Evolutionary conservation across 2,888 invertebrate genomes (phyloP).

Genomic region (Cryptops parisi): DNA sequence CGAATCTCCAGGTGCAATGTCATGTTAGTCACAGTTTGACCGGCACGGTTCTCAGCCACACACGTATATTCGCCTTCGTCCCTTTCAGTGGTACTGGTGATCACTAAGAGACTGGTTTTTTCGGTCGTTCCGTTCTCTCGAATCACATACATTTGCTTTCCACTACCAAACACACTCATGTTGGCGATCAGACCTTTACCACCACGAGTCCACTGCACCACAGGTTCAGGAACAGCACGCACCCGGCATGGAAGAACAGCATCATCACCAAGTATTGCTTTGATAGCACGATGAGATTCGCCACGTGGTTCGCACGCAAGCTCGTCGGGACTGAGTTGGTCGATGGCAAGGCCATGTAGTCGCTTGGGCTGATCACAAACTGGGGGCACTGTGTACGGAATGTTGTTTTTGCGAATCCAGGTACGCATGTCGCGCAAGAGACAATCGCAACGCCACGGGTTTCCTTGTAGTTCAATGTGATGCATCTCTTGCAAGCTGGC

Average conservation of each 20-base stretch:
- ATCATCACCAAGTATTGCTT: slow-evolving; percentile 6
- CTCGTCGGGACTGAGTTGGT: slow-evolving; percentile 9
- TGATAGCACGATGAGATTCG: neutral
- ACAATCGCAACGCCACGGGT: slow-evolving; percentile 18
- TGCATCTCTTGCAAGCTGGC: slow-evolving; percentile 37
- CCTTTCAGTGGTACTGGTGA: slow-evolving; percentile 70
- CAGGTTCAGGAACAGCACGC: slow-evolving; percentile 20
- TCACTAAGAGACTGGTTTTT: slow-evolving; percentile 46
- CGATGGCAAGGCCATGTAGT: slow-evolving; percentile 7
- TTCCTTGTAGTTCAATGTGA: slow-evolving; percentile 14
- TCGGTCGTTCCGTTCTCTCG: slow-evolving; percentile 10
- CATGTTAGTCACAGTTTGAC: slow-evolving; percentile 74
- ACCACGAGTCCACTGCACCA: slow-evolving; percentile 18
- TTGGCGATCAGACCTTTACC: slow-evolving; percentile 1
- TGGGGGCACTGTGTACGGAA: slow-evolving; percentile 15
- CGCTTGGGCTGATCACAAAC: slow-evolving; percentile 13
- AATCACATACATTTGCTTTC: neutral
- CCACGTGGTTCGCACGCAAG: slow-evolving; percentile 14
- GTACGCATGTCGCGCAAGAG: slow-evolving; percentile 13
- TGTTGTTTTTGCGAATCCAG: slow-evolving; percentile 14
- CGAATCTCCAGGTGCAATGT: slow-evolving; percentile 51
- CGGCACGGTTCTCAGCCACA: slow-evolving; percentile 77
- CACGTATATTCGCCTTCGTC: slow-evolving; percentile 75
- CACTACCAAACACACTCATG: no score
- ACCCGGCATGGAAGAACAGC: slow-evolving; percentile 21